phyloP scores from a whole-genome alignment of 2,888 invertebrate genomes.

The Orchestes rusci region DNA sequence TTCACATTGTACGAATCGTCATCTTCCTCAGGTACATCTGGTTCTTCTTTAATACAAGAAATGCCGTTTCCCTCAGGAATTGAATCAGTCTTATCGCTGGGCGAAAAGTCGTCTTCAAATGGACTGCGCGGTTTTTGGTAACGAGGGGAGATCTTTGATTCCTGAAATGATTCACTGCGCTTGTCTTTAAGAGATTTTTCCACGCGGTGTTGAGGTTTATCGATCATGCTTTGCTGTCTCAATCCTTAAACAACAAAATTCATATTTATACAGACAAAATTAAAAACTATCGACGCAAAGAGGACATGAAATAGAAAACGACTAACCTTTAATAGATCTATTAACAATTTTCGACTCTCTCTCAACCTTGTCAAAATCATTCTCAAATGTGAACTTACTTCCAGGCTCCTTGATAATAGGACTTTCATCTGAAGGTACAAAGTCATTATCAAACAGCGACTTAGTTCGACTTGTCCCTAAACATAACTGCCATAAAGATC shows the following conservation, averaged over 20 bases:
- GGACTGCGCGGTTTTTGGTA: conserved; percentile 37
- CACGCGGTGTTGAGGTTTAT: conserved; percentile 20
- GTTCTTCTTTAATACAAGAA: conserved; percentile 41
- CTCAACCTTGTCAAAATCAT: conserved; percentile 52
- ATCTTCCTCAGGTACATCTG: conserved; percentile 34
- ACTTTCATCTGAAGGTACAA: conserved; percentile 20
- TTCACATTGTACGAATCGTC: conserved; percentile 14
- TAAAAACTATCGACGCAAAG: too few relatives aligned
- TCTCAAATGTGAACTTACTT: conserved; percentile 50
- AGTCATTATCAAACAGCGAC: conserved; percentile 38
- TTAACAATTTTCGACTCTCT: conserved; percentile 31
- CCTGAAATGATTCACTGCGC: conserved; percentile 21
- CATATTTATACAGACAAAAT: too few relatives aligned
- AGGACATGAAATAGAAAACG: not conserved
- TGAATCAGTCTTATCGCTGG: conserved; percentile 17
- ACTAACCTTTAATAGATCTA: conserved; percentile 20
- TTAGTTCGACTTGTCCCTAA: conserved; percentile 43
- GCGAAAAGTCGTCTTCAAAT: conserved; percentile 55
- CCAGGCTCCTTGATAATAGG: conserved; percentile 18
- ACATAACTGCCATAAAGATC: too few relatives aligned
- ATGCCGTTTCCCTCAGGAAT: conserved; percentile 32
- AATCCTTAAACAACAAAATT: conserved; percentile 8
- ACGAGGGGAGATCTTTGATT: conserved; percentile 29
- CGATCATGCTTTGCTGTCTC: conserved; percentile 30
- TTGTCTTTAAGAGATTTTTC: conserved; percentile 26